Conservation (phyloP, 2,797 vertebrate genomes). For the Eptatretus atami region DNA sequence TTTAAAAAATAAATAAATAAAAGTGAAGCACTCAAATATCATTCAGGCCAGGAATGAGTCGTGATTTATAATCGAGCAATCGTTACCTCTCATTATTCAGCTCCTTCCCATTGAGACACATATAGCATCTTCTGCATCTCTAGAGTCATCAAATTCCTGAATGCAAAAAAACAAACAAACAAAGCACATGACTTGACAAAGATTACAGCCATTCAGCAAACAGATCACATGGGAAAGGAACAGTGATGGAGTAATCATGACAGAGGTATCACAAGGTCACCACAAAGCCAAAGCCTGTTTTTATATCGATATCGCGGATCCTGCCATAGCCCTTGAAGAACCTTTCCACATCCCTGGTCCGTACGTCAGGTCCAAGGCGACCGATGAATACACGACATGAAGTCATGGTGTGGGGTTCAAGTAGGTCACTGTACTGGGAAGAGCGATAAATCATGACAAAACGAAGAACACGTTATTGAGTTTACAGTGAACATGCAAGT, state of each 20-base stretch:
- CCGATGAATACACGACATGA: slow-evolving; percentile 50
- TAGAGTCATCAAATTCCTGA: slow-evolving; percentile 75
- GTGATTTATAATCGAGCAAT: too few relatives aligned
- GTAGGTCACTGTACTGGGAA: too few relatives aligned
- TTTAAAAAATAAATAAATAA: too few relatives aligned
- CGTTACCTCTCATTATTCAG: slow-evolving; percentile 59
- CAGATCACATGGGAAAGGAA: too few relatives aligned
- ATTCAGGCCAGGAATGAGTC: too few relatives aligned
- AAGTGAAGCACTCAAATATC: too few relatives aligned
- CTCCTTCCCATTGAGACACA: slow-evolving; percentile 78
- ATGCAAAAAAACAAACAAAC: not conserved
- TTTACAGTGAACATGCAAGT: too few relatives aligned
- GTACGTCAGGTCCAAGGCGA: slow-evolving; percentile 46
- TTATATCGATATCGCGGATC: slow-evolving; percentile 55
- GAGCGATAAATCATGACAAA: too few relatives aligned
- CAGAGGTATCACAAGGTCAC: slow-evolving; percentile 16
- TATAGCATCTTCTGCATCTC: slow-evolving; percentile 75
- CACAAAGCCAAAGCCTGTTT: slow-evolving; percentile 76
- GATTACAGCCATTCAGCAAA: too few relatives aligned
- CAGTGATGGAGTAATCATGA: too few relatives aligned
- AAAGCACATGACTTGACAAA: too few relatives aligned
- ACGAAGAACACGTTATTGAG: too few relatives aligned
- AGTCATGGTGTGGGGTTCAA: not conserved
- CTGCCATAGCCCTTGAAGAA: slow-evolving; percentile 79
- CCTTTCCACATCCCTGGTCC: slow-evolving; percentile 61